Evolutionary conservation across 1,140 invertebrate species (phyloP), one percentile per base, ranked within the genome.

Genomic region (Micrasema longulum): DNA sequence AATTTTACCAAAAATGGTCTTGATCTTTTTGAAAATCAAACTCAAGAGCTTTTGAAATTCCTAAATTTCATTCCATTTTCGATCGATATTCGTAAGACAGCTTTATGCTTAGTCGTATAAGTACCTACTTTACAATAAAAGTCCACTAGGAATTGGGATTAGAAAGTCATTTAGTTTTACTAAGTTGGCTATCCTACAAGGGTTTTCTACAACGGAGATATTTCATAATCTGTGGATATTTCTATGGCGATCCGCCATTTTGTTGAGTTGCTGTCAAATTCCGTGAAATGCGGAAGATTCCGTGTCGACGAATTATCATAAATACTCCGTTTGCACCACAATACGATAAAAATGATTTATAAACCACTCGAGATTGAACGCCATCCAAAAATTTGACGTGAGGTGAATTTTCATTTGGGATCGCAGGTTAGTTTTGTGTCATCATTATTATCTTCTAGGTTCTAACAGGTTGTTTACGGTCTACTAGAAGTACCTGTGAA

Each of bases 191-290:
- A n/a, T n/a, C n/a, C n/a, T n/a, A n/a, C n/a, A n/a, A n/a, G n/a
- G n/a, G n/a, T n/a, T n/a, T n/a, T n/a, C n/a, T n/a, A n/a, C n/a
- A n/a, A n/a, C n/a, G n/a, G n/a, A n/a, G n/a, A n/a, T n/a, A n/a
- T n/a, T n/a, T n/a, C n/a, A n/a, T n/a, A n/a, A n/a, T n/a, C n/a
- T n/a, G n/a, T n/a, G n/a, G n/a, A n/a, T n/a, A n/a, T n/a, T n/a
- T n/a, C n/a, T n/a, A n/a, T n/a, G n/a, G n/a, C n/a, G n/a, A n/a
- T 65, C 63, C 16, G 43, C 63, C 63, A 65, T 65, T 65, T 65
- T 65, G 63, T 48, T 50, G 63, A 65, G 48, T 64, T 65, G 43
- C 63, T 65, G 63, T 65, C 63, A 65, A 35, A 35, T 65, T 65
- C 12, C 14, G 16, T 65, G 26, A n/a, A 31, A 31, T 26, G 57